A percentile compares a stretch with the other conserved stretches of the same genome.
These are phyloP conservation scores for Xylocampa areola DNA, from an alignment of 2,888 invertebrate genomes.

Conservation along the genomic window DNA sequence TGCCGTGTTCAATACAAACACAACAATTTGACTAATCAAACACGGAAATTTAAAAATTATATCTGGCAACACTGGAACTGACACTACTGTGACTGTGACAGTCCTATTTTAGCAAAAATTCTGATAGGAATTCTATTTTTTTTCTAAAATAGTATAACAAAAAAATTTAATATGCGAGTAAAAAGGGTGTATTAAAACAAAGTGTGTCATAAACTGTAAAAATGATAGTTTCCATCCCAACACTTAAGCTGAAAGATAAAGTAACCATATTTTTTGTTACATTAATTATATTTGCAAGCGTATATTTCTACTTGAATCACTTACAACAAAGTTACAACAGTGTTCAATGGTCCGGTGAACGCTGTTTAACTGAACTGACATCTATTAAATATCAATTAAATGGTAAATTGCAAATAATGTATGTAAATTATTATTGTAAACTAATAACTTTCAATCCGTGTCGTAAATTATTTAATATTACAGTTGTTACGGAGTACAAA, in stretches of 20 bases:
- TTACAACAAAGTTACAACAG: constrained; percentile 71
- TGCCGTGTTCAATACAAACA: no score
- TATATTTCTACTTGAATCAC: constrained; percentile 74
- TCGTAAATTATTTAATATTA: constrained; percentile 43
- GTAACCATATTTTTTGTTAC: constrained; percentile 62
- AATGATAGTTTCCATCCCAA: constrained; percentile 58
- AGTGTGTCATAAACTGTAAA: constrained; percentile 1
- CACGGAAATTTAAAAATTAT: no score
- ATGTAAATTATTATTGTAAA: neutral
- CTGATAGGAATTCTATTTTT: no score
- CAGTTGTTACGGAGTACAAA: constrained; percentile 83
- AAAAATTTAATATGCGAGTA: neutral
- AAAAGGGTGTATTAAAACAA: neutral
- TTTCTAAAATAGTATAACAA: no score
- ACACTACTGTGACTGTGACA: no score
- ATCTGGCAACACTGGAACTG: no score
- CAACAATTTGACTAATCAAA: no score
- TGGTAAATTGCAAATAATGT: constrained; percentile 61
- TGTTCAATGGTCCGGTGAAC: constrained; percentile 70
- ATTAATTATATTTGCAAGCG: constrained; percentile 59
- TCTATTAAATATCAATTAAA: constrained; percentile 80
- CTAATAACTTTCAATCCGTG: neutral
- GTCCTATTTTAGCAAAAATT: no score
- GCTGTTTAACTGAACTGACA: constrained; percentile 76
- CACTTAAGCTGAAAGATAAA: constrained; percentile 65